Evolutionary conservation across 2,888 invertebrate genomes (phyloP), one percentile per base, ranked within the genome.

Genomic region (Drosophila nigritarsus): DNA sequence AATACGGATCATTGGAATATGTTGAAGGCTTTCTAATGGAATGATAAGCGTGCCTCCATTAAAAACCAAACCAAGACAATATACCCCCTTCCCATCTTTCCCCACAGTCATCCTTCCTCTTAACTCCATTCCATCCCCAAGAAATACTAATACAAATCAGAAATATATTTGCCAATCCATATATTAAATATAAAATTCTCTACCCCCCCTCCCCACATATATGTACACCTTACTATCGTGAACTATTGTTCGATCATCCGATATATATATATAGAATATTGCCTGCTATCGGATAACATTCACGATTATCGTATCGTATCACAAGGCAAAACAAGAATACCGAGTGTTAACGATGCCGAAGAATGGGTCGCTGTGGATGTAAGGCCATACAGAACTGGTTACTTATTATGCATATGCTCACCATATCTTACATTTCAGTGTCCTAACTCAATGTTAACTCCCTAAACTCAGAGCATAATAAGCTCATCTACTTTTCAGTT

Each of bases 311-410:
- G 95, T 95, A 97, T 97, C 95, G 95, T 98, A 93, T 96, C 98
- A 93, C 98, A 99, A 95, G 98, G 98, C 94, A 97, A 97, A 94
- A 96, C 96, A 88, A 96, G 97, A 89, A 98, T 98, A 93, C 97
- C 98, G 90, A 95, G 95, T 93, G 96, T 98, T 92, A 97, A 98
- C 94, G 98, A 98, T 94, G 96, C 95, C 90, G 98, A 98, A 94
- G 98, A 98, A 95, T 96, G 96, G 95, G 87, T 87, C 76, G 94
- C 95, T 92, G 97, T 97, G 91, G 97, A 97, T 94, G 97, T 97
- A 96, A 96, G 96, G 87, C 88, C 90, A 90, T 87, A 89, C 87
- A 87, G 77, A 68, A 87, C 90, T 89, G 90, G 87, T 90, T 87
- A 80, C 89, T 79, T 87, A 76, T 79, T 87, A 76, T 89, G 59